Conservation (phyloP, 2,797 vertebrate species). For the Catamblyrhynchus diadema region DNA sequence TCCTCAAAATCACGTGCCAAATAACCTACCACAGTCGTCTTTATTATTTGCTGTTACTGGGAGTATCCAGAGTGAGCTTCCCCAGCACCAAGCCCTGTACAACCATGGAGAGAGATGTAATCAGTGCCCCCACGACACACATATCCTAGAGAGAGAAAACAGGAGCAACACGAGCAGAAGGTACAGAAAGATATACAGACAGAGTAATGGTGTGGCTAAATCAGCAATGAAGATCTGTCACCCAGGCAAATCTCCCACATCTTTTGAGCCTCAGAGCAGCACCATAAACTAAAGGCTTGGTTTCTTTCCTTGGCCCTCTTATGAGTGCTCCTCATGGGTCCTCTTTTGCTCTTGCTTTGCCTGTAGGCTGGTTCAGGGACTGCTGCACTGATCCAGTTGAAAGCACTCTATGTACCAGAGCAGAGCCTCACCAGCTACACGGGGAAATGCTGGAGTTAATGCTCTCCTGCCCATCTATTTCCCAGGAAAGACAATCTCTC, state of each 20-base stretch:
- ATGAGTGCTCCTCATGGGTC: neutral
- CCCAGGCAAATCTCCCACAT: neutral
- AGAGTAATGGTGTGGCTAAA: neutral
- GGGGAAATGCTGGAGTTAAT: neutral
- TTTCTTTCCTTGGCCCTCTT: neutral
- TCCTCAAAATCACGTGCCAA: neutral
- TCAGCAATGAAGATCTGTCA: neutral
- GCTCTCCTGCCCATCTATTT: neutral
- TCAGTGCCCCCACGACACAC: neutral
- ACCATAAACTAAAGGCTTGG: neutral
- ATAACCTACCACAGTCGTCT: neutral
- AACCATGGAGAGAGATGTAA: neutral
- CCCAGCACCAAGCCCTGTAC: neutral
- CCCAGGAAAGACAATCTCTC: neutral
- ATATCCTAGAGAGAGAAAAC: neutral
- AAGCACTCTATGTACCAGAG: neutral
- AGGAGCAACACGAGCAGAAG: neutral
- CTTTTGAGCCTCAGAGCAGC: neutral
- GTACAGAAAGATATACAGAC: neutral
- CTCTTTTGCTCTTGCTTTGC: neutral
- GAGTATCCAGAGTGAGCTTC: neutral
- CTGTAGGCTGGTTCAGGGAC: neutral
- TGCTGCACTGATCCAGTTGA: neutral
- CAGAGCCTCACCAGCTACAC: neutral
- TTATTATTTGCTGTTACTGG: neutral